phyloP scores from a whole-genome alignment of 35 echinoderm and acorn worm species.

The Ophioderma brevispina region DNA sequence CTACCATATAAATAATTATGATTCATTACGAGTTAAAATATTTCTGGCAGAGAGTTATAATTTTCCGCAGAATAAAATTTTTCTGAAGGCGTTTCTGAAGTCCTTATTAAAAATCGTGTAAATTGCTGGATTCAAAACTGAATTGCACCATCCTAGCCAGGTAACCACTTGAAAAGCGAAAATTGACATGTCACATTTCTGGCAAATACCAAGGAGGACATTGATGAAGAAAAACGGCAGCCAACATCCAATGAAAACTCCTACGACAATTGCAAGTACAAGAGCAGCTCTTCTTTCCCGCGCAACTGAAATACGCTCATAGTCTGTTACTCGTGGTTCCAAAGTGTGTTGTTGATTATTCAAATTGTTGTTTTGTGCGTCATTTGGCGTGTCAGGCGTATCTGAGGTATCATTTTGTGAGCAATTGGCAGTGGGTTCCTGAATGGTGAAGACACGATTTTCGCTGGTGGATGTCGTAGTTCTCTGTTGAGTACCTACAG shows the following conservation, averaged over 20 bases:
- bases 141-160: conserved; percentile 90
- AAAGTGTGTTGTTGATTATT: background rate
- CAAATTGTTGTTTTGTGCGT: background rate
- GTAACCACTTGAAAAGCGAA: conserved; percentile 57
- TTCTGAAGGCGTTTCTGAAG: conserved; percentile 84
- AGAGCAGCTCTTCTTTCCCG: conserved; percentile 66
- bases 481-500: background rate
- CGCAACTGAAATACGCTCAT: conserved; percentile 31
- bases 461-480: background rate
- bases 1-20: too few species aligned
- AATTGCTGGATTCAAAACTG: conserved; percentile 76
- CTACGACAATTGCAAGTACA: conserved; percentile 68
- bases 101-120: conserved; percentile 89
- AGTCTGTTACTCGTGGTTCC: conserved; percentile 6
- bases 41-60: too few species aligned
- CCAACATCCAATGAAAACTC: conserved; percentile 84
- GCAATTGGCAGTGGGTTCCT: background rate
- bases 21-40: too few species aligned
- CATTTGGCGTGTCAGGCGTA: background rate
- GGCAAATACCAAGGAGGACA: conserved; percentile 28
- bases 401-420: background rate
- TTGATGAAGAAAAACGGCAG: conserved; percentile 78
- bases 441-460: background rate
- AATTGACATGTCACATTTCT: conserved; percentile 22
- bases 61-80: conserved; percentile 56